Evolutionary conservation across 2,888 invertebrate genomes (phyloP), one percentile per base, ranked within the genome.

Genomic region (Sicus ferrugineus): DNA sequence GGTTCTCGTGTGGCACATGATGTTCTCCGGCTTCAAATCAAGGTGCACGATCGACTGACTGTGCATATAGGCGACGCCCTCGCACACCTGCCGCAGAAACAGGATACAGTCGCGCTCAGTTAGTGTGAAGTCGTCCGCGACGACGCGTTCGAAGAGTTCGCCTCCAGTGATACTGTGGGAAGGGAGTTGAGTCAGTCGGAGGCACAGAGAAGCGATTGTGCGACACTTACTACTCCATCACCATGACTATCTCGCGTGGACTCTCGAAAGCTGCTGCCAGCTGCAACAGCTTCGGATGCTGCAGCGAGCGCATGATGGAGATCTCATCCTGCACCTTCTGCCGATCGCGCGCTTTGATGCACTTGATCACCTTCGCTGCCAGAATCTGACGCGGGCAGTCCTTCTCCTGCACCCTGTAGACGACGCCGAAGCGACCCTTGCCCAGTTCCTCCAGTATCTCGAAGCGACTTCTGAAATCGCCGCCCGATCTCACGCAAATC

Each of bases 1-100:
- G 50, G 93, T 93, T 70, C 92, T 88, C 4, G 93, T 92, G 66
- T 93, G 89, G 84, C 96, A 97, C 88, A 98, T 92, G 67, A 98
- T 96, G 83, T 98, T 98, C 85, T 97, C 97, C 0, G 97, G 97
- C 89, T 97, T 97, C 71, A 97, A 86, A 84, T 97, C 97, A 74
- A 97, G 86, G 85, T 97, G 97, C 52, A 95, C 92, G 70, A 97
- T 90, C 73, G 90, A 90, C 78, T 91, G 90, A 26, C 88, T 86
- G 83, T 97, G 97, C 90, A 98, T 94, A 81, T 95, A 97, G 64
- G 90, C 89, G 4, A 97, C 92, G 2, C 95, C 97, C 79, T 95
- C 94, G 84, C 95, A 95, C 62, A 97, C 95, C 85, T 97, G 97
- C 52, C 92, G 88, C 86, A 96, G 90, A 83, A 97, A 97, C 71